A percentile compares a stretch with the other conserved stretches of the same genome.
These are phyloP conservation scores for Timandra comae DNA, from an alignment of 2,888 invertebrate species.

Conservation along the genomic window DNA sequence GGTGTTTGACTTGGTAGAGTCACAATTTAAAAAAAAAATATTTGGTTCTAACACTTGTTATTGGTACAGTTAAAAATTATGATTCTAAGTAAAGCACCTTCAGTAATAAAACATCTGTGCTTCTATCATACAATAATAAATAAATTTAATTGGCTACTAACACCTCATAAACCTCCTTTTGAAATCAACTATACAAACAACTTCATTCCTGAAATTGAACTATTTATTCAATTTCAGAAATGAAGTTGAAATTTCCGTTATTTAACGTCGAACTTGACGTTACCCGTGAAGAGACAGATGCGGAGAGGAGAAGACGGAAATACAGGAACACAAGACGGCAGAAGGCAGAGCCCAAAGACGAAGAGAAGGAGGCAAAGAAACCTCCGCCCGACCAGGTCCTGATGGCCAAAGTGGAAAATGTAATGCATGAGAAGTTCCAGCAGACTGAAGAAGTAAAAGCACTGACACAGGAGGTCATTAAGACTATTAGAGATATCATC, in stretches of 20 bases:
- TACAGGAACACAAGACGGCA: conserved; percentile 53
- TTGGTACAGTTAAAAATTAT: too few relatives aligned
- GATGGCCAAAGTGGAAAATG: conserved; percentile 96
- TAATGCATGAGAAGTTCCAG: conserved; percentile 90
- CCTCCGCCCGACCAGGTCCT: conserved; percentile 72
- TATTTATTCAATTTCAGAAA: conserved; percentile 74
- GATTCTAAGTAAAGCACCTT: too few relatives aligned
- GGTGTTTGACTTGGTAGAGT: too few relatives aligned
- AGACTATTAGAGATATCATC: conserved; percentile 98
- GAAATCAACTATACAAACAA: too few relatives aligned
- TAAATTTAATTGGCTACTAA: too few relatives aligned
- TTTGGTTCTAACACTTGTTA: too few relatives aligned
- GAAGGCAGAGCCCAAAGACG: conserved; percentile 22
- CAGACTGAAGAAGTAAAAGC: conserved; percentile 98
- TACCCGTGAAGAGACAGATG: conserved; percentile 84
- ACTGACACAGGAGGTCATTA: conserved; percentile 95
- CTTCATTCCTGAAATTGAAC: conserved; percentile 66
- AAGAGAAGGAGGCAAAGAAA: conserved; percentile 40
- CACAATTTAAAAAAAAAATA: too few relatives aligned
- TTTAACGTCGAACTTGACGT: conserved; percentile 90
- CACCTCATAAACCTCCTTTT: too few relatives aligned
- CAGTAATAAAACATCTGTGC: too few relatives aligned
- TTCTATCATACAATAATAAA: too few relatives aligned
- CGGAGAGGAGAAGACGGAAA: conserved; percentile 74
- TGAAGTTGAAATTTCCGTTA: conserved; percentile 89